phyloP scores from a whole-genome alignment of 2,888 invertebrate species.

The Cephus pygmeus region DNA sequence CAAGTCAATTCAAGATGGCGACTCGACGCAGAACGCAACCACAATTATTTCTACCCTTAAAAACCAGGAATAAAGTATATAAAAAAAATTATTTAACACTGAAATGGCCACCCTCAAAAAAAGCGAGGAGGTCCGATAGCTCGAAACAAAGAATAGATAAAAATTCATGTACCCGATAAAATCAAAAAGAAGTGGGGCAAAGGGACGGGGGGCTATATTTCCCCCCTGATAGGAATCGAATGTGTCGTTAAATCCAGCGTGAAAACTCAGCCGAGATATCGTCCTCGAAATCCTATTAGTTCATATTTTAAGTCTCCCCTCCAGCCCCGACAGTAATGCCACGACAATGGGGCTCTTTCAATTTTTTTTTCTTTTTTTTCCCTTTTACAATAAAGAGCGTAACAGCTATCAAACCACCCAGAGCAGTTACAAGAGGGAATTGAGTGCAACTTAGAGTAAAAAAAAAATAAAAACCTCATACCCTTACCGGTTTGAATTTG shows the following conservation, averaged over 20 bases:
- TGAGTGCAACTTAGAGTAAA: neutral
- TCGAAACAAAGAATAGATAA: neutral
- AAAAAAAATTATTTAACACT: neutral
- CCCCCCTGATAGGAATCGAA: conserved; percentile 34
- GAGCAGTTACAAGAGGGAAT: neutral
- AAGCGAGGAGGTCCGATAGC: neutral
- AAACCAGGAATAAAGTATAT: too few relatives aligned
- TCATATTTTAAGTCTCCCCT: conserved; percentile 30
- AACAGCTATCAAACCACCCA: neutral
- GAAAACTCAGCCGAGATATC: conserved; percentile 37
- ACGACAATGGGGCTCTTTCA: conserved; percentile 20
- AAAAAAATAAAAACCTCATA: neutral
- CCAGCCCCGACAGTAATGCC: conserved; percentile 23
- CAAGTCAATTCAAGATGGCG: neutral
- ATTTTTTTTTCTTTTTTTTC: neutral
- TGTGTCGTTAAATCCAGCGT: conserved; percentile 43
- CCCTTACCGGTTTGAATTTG: neutral
- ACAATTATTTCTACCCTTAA: too few relatives aligned
- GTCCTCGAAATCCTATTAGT: conserved; percentile 49
- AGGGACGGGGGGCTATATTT: conserved; percentile 9
- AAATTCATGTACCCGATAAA: neutral
- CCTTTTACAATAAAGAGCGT: neutral
- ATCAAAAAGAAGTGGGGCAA: neutral
- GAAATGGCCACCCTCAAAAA: neutral
- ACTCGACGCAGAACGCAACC: too few relatives aligned